Conservation (phyloP, 2,888 invertebrate genomes). For the Pteria penguin region DNA sequence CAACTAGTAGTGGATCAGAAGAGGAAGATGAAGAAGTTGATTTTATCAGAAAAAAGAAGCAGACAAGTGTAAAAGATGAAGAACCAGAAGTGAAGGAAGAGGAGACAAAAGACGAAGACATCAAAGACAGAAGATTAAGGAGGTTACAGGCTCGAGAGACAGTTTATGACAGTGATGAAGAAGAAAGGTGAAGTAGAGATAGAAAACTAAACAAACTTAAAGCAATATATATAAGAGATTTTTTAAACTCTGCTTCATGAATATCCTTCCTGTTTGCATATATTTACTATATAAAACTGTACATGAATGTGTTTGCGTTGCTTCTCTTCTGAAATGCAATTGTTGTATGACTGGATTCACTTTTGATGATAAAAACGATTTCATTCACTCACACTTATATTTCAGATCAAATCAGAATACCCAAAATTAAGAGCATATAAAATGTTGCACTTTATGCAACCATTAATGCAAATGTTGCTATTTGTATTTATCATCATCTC, state of each 20-base stretch:
- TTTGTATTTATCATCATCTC: too few relatives aligned
- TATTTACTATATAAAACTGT: too few relatives aligned
- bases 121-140: constrained; percentile 91
- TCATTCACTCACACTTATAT: too few relatives aligned
- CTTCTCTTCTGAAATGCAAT: neutral
- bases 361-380: neutral
- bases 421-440: too few relatives aligned
- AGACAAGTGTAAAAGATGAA: constrained; percentile 46
- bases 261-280: too few relatives aligned
- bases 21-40: constrained; percentile 89
- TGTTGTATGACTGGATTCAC: neutral
- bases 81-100: constrained; percentile 50
- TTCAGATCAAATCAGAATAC: too few relatives aligned
- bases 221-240: too few relatives aligned
- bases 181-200: constrained; percentile 61
- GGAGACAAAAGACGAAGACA: constrained; percentile 74
- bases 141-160: constrained; percentile 83
- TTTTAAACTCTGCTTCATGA: too few relatives aligned
- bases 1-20: constrained; percentile 87
- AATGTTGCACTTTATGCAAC: too few relatives aligned
- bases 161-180: constrained; percentile 75
- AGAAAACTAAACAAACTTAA: too few relatives aligned
- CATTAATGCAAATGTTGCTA: too few relatives aligned
- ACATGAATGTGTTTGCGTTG: too few relatives aligned
- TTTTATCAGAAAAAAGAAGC: constrained; percentile 46